phyloP scores from a whole-genome alignment of 1,140 invertebrate species.

The Bombus polaris region DNA sequence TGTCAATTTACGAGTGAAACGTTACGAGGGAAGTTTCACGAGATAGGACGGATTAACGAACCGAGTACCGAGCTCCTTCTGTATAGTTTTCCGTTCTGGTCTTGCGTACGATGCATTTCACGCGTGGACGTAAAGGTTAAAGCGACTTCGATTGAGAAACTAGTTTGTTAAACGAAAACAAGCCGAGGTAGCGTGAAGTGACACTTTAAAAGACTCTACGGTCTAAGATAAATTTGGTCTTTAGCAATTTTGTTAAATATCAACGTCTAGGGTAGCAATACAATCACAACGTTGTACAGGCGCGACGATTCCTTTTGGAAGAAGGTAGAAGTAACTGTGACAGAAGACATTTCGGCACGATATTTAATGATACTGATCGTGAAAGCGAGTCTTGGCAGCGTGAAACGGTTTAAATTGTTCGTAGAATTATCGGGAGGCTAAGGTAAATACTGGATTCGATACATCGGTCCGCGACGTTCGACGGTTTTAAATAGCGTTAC shows the following conservation, averaged over 20 bases:
- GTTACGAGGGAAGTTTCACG: not conserved
- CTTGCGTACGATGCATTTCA: not conserved
- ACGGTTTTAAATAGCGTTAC: slow-evolving; percentile 47
- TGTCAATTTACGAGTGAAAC: slow-evolving; percentile 17
- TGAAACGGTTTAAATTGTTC: not conserved
- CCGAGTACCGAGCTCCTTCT: not conserved
- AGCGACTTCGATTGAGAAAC: not conserved
- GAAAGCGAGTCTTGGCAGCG: not conserved
- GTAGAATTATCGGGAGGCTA: slow-evolving; percentile 1
- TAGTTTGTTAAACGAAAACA: not conserved
- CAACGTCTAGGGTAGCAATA: not conserved
- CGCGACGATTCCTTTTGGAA: not conserved
- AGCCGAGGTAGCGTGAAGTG: not conserved
- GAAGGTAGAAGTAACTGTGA: no score
- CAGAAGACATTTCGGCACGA: not conserved
- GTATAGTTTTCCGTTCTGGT: not conserved
- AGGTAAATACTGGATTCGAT: slow-evolving; percentile 32
- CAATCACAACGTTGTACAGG: not conserved
- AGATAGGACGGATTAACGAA: slow-evolving; percentile 10
- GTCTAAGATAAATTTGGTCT: no score
- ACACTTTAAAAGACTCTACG: not conserved
- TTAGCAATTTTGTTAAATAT: no score
- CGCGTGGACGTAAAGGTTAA: not conserved
- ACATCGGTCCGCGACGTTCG: not conserved
- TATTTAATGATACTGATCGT: not conserved